A percentile compares a stretch with the other conserved stretches of the same genome.
Evolutionary conservation across 2,113 vertebrate species (phyloP).

Genomic region (Jacana jacana): DNA sequence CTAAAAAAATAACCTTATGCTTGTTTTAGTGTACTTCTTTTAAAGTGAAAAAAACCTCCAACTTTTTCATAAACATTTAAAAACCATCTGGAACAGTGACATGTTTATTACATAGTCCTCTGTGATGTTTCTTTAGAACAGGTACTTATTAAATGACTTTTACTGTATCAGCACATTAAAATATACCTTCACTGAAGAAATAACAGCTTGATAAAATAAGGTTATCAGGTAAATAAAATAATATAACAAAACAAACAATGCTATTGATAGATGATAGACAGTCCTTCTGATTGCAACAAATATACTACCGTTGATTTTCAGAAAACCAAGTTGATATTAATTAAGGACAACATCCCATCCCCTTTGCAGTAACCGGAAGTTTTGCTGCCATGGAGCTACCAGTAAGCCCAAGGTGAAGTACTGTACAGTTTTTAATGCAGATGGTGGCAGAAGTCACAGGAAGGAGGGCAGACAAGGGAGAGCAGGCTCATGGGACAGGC

Average conservation of each 20-base stretch:
- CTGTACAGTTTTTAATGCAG: background rate
- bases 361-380: background rate
- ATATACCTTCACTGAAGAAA: background rate
- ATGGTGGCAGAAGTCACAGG: background rate
- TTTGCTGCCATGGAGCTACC: background rate
- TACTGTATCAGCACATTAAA: background rate
- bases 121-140: background rate
- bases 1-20: background rate
- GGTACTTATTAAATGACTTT: background rate
- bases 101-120: background rate
- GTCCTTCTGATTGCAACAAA: background rate
- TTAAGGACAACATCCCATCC: background rate
- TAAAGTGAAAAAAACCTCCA: background rate
- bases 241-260: background rate
- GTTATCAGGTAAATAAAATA: background rate
- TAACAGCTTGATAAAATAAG: background rate
- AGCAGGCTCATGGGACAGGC: background rate
- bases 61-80: background rate
- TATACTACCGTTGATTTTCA: background rate
- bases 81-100: background rate
- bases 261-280: background rate
- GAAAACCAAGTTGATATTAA: accelerated
- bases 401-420: background rate
- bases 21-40: slow-evolving; percentile 3
- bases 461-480: too few relatives aligned